phyloP scores from a whole-genome alignment of 1,140 invertebrate species.

The Aphaenogaster rudis region DNA sequence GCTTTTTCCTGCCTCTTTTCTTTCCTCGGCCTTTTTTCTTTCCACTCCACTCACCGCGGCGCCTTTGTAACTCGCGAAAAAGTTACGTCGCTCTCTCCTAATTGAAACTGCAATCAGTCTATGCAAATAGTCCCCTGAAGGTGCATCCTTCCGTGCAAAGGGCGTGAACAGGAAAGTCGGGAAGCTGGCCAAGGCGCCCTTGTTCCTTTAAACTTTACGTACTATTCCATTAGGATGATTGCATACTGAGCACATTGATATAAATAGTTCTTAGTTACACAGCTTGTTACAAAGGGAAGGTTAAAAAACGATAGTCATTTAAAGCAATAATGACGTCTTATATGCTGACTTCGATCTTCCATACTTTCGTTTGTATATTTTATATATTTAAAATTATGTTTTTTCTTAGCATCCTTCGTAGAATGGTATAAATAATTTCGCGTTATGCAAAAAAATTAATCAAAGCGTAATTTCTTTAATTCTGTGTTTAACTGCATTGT shows the following conservation, averaged over 20 bases:
- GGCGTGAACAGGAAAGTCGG: conserved; percentile 61
- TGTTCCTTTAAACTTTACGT: conserved; percentile 62
- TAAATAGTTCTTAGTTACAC: conserved; percentile 52
- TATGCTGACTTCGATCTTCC: not conserved
- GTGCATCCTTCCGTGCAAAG: conserved; percentile 57
- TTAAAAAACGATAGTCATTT: conserved; percentile 15
- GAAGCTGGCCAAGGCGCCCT: conserved; percentile 55
- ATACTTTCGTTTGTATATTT: not conserved
- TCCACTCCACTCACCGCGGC: conserved; percentile 24
- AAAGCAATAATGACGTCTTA: not conserved
- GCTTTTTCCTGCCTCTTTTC: conserved; percentile 14
- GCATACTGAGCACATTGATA: conserved; percentile 50
- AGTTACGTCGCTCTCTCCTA: conserved; percentile 60
- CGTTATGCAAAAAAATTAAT: not conserved
- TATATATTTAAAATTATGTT: not conserved
- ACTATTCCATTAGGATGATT: conserved; percentile 63
- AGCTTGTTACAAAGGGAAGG: conserved; percentile 19
- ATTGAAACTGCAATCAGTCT: conserved; percentile 65
- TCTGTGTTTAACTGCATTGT: not conserved
- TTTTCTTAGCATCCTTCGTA: not conserved
- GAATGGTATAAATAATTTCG: not conserved
- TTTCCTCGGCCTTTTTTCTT: conserved; percentile 41
- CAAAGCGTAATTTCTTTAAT: not conserved
- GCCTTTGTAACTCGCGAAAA: conserved; percentile 60
- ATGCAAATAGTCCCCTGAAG: conserved; percentile 61